These are phyloP conservation scores for Psittacula derbiana DNA, from an alignment of 2,797 vertebrate species.

Conservation along the genomic window DNA sequence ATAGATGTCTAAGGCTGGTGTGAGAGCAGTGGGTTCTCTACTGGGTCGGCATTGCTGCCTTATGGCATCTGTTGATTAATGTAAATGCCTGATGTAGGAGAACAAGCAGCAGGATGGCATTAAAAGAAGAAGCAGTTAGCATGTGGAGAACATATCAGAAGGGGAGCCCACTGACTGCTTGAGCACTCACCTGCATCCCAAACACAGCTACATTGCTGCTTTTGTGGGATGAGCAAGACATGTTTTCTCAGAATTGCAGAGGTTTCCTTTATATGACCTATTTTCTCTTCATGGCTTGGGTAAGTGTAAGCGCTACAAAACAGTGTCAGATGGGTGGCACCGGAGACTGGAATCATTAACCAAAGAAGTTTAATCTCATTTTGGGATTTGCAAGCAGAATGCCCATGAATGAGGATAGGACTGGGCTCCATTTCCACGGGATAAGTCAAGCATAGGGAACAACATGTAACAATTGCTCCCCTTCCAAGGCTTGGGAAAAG, in stretches of 20 bases:
- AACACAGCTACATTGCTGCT: not conserved
- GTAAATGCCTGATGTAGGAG: not conserved
- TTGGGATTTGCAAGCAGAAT: not conserved
- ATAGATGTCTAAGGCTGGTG: not conserved
- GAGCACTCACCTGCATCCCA: not conserved
- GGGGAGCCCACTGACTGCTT: not conserved
- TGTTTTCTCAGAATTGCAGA: not conserved
- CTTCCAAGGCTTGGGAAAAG: not conserved
- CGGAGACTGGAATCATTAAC: not conserved
- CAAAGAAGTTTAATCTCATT: not conserved
- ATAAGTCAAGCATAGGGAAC: not conserved
- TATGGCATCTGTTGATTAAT: not conserved
- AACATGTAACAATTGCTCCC: not conserved
- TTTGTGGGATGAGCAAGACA: not conserved
- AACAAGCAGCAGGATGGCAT: not conserved
- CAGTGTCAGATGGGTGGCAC: not conserved
- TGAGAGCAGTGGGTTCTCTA: not conserved
- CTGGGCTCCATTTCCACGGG: not conserved
- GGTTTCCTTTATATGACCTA: not conserved
- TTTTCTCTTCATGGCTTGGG: not conserved
- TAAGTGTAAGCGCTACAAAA: not conserved
- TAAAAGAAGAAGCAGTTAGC: not conserved
- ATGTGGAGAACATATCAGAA: not conserved
- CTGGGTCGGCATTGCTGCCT: not conserved
- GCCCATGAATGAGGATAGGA: not conserved